Evolutionary conservation across 2,113 vertebrate species (phyloP), one percentile per base, ranked within the genome.

Genomic region (Nyctereutes procyonoides): DNA sequence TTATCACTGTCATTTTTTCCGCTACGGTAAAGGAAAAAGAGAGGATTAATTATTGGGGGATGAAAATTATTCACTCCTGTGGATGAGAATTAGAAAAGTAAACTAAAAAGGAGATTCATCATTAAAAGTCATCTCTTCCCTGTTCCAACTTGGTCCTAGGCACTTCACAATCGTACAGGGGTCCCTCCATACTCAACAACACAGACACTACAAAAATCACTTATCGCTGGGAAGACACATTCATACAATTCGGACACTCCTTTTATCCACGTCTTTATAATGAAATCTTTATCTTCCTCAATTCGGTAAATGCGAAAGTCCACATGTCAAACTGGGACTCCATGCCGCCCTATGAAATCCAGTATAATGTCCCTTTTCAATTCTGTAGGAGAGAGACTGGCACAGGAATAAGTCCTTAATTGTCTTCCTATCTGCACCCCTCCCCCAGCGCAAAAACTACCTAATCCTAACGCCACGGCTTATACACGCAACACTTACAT

Each of bases 121-220:
- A 20, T 35, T 67, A 95, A 94, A 93, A 93, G 43, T 76, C 51
- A 81, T 53, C 35, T 92, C 58, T 56, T 93, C 30, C 76, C 35
- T 83, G 74, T 60, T 85, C 67, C 48, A 90, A 81, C 14, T 77
- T 3, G 76, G 56, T 53, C 32, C 30, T 93, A 55, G 15, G 67
- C 28, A 79, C 30, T 81, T 73, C 71, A 51, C 20, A 88, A 80
- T 77, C 24, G 38, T 82, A 20, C 48, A 76, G 56, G 38, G n/a
- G 82, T n/a, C 73, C 24, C 63, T 6, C 22, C 53, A 32, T 35
- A 79, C 32, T 43, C 83, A 73, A 80, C 32, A 94, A 88, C 26
- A 88, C 0, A n/a, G 9, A 48, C 28, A 67, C 32, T 35, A 55
- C 32, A 85, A 91, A 86, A 93, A 63, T 1, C 19, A 67, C 38